Conservation (phyloP, 2,113 vertebrate species). For the Cygnus atratus region DNA sequence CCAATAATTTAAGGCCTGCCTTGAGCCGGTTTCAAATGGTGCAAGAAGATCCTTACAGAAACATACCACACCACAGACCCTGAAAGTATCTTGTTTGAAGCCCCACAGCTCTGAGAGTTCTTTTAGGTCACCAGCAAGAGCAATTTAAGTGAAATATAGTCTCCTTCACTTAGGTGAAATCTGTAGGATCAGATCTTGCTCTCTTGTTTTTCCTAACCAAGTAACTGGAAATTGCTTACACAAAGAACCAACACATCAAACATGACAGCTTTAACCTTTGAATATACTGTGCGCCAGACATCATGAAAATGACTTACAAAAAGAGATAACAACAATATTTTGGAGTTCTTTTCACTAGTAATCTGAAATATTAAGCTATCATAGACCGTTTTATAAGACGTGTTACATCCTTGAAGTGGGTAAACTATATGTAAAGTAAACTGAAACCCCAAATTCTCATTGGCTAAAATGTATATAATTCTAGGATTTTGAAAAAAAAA, state of each 20-base stretch:
- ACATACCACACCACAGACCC: fast-evolving
- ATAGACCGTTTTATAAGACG: neutral
- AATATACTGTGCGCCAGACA: neutral
- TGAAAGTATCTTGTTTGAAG: neutral
- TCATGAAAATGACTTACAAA: neutral
- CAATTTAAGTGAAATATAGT: neutral
- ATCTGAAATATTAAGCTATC: neutral
- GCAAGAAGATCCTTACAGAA: neutral
- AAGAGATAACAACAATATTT: constrained; percentile 14
- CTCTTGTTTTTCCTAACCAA: neutral
- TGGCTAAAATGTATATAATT: neutral
- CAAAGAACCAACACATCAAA: neutral
- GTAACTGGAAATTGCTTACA: constrained; percentile 14
- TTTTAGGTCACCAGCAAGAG: neutral
- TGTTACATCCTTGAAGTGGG: neutral
- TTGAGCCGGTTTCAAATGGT: neutral
- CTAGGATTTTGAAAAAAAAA: neutral
- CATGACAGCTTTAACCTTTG: constrained; percentile 19
- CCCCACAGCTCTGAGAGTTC: neutral
- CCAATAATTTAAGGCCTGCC: neutral
- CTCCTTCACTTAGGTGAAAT: neutral
- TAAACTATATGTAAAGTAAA: neutral
- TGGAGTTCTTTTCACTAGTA: neutral
- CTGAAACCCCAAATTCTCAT: neutral
- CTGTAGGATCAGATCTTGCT: neutral